Percentiles rank a stretch among this genome's conserved stretches.
Evolutionary conservation across 2,888 invertebrate genomes (phyloP).

Genomic region (Nebria brevicollis): DNA sequence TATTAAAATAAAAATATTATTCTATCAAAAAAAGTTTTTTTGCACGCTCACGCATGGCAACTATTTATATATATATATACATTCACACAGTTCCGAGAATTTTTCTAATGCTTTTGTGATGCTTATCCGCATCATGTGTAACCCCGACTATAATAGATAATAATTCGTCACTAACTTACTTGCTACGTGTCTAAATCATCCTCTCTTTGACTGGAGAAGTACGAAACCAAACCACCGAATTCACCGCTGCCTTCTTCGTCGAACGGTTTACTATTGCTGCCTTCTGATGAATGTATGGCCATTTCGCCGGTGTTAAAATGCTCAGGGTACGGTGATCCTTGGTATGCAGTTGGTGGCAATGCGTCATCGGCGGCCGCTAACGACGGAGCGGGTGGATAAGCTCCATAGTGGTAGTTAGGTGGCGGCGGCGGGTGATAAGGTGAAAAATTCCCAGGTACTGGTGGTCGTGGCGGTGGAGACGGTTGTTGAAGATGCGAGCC

Average conservation of each 20-base stretch:
- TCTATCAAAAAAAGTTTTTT: constrained; percentile 1
- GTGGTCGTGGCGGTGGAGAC: constrained; percentile 60
- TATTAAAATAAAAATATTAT: constrained; percentile 5
- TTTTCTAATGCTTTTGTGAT: constrained; percentile 9
- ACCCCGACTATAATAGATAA: not conserved
- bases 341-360: constrained; percentile 59
- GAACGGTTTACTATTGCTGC: constrained; percentile 60
- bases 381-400: constrained; percentile 61
- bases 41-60: constrained; percentile 1
- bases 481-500: constrained; percentile 52
- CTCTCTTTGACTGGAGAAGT: constrained; percentile 90
- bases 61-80: not conserved
- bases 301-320: constrained; percentile 49
- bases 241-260: constrained; percentile 74
- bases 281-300: constrained; percentile 48
- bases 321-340: constrained; percentile 60
- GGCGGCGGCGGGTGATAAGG: constrained; percentile 65
- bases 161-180: constrained; percentile 51
- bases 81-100: constrained; percentile 1
- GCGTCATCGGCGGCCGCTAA: constrained; percentile 61
- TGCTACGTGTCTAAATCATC: constrained; percentile 86
- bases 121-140: not conserved
- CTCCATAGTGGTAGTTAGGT: constrained; percentile 63
- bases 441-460: constrained; percentile 59
- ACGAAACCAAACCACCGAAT: constrained; percentile 90